A percentile compares a stretch with the other conserved stretches of the same genome.
phyloP scores from a whole-genome alignment of 2,888 invertebrate species.

The Lasioglossum figueresi region DNA sequence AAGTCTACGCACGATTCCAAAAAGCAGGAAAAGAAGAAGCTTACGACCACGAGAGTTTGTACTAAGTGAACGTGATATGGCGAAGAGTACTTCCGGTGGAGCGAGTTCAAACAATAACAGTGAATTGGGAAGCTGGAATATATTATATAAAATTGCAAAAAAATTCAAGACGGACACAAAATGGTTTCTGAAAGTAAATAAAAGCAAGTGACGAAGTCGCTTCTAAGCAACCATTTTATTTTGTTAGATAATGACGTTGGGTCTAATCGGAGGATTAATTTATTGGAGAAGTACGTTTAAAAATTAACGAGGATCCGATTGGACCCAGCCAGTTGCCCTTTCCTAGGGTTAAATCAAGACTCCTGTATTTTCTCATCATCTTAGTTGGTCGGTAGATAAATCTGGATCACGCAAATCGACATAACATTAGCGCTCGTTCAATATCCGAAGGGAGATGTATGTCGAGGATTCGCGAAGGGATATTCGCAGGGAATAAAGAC shows the following conservation, averaged over 20 bases:
- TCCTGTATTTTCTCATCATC: background rate
- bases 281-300: background rate
- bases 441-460: background rate
- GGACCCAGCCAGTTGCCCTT: background rate
- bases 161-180: background rate
- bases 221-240: background rate
- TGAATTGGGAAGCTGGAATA: background rate
- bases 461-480: slow-evolving; percentile 17
- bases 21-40: background rate
- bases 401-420: background rate
- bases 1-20: background rate
- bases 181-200: background rate
- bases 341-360: background rate
- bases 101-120: background rate
- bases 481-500: slow-evolving; percentile 39
- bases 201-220: background rate
- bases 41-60: background rate
- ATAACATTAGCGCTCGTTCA: background rate
- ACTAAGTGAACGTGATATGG: background rate
- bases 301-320: background rate
- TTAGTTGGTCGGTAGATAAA: background rate
- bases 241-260: background rate
- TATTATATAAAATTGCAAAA: background rate
- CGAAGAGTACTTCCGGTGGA: background rate
- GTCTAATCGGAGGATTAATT: background rate